phyloP scores from a whole-genome alignment of 1,140 invertebrate genomes.

The Carposina sasakii region DNA sequence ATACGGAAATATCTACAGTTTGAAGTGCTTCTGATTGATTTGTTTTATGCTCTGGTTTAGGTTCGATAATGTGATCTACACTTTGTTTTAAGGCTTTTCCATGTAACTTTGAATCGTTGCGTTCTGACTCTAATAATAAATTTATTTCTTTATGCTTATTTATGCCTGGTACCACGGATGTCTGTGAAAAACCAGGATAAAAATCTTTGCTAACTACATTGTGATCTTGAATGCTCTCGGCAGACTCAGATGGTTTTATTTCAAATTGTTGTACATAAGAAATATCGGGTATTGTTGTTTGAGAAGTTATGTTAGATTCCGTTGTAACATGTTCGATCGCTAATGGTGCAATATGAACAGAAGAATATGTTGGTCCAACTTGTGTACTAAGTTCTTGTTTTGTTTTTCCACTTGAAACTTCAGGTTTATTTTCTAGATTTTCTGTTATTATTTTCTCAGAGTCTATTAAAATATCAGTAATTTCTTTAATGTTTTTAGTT shows the following conservation, averaged over 20 bases:
- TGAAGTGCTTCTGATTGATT: slow-evolving; percentile 14
- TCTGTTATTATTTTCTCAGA: background rate
- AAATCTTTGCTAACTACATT: too few species aligned
- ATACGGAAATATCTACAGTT: slow-evolving; percentile 50
- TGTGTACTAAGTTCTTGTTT: background rate
- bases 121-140: slow-evolving; percentile 44
- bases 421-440: background rate
- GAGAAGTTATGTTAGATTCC: slow-evolving; percentile 21
- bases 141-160: too few species aligned
- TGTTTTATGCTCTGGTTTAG: slow-evolving; percentile 1
- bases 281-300: slow-evolving; percentile 25
- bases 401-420: background rate
- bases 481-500: background rate
- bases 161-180: too few species aligned
- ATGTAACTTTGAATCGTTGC: slow-evolving; percentile 31
- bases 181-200: too few species aligned
- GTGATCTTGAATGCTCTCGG: too few species aligned
- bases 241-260: too few species aligned
- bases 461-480: background rate
- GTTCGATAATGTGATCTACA: slow-evolving; percentile 8
- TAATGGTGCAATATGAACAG: slow-evolving; percentile 32
- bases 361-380: slow-evolving; percentile 18
- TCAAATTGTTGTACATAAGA: slow-evolving; percentile 42
- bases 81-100: slow-evolving; percentile 6
- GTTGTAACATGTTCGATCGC: slow-evolving; percentile 28